Base-by-base conservation (phyloP, 2,797 vertebrate genomes). In the Onychomys arenicola region DNA sequence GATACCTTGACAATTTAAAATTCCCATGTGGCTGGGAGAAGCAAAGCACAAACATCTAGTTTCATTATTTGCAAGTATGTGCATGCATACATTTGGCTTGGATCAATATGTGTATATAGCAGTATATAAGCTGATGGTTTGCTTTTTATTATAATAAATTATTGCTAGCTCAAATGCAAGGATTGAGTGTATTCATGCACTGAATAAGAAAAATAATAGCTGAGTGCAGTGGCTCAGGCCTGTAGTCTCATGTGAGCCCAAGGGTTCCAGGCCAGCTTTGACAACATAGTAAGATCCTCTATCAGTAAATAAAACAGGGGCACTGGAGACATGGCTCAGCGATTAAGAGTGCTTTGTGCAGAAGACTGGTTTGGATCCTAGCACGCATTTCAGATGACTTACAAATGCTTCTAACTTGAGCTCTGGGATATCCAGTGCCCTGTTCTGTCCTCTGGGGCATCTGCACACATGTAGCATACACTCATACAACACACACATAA, bases 1-100 rank as follows among this genome's bases (percentile, higher is more conserved):
- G 91, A 34, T 90, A 19, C 29, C 89, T 12, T 65, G 91, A 69
- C 40, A 73, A 37, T 14, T 91, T 93, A 57, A 95, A 85, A 86
- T 61, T 95, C 52, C 43, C 91, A 13, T 40, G 19, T 69, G 90
- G 46, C 71, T n/a, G 73, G 52, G 78, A 93, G 97, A 95, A 75
- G 5, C 71, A 86, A 84, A 65, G 21, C 82, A 49, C 80, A 82
- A 65, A 71, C 87, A 71, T n/a, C n/a, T 75, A 25, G 29, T 89
- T 59, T 95, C 6, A 75, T 89, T 87, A 84, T 95, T 96, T 94
- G 34, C 40, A 91, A 65, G 6, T 55, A 5, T 92, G 4, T 83
- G 52, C 37, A 19, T 73, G 14, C 11, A 73, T 57, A 40, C 63
- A 40, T 81, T n/a, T 91, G 12, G 4, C 12, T 89, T 82, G 65